Evolutionary conservation across 2,888 invertebrate species (phyloP), one percentile per base, ranked within the genome.

Genomic region (Syritta pipiens): DNA sequence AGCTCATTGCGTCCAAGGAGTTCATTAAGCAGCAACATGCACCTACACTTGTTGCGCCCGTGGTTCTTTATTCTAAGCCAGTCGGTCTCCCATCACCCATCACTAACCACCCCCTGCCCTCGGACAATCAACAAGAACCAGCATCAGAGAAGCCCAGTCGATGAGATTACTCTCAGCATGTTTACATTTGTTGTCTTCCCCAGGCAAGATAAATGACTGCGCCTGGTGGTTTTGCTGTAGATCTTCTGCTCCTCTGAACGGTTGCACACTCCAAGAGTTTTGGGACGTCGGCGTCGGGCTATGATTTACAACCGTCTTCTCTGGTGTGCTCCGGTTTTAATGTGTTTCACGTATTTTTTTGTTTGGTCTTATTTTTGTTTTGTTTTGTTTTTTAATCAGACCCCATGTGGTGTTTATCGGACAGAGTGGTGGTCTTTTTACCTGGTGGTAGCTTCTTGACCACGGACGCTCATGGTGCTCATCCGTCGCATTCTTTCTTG

Each of bases 131-230:
- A n/a, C n/a, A n/a, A n/a, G n/a, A n/a, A n/a, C n/a, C n/a, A 37
- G 9, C 37, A 26, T 40, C 53, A 26, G 32, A 14, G 37, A 14
- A 7, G 48, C 24, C 48, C 40, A 49, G 75, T 72, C 77, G 77
- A 77, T 72, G 72, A 72, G 77, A 77, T 77, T 77, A 77, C 77
- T 77, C 77, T 59, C 77, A 77, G 77, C 72, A 77, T 77, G 77
- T 77, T 77, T 77, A 77, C 77, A 77, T 77, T 77, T 77, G 72
- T 77, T 77, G 77, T 72, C 60, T 77, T 72, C 71, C 19, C 24
- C 59, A 22, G 59, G 53, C 24, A 77, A 77, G 72, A 77, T 77
- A 77, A 77, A 77, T 77, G 53, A 72, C 72, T 72, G 32, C 48
- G 57, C 62, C 44, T 75, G 57, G 51, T 72, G 59, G 60, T 65